These are phyloP conservation scores for Hypolimnas misippus DNA, from an alignment of 2,888 invertebrate species.

Conservation along the genomic window DNA sequence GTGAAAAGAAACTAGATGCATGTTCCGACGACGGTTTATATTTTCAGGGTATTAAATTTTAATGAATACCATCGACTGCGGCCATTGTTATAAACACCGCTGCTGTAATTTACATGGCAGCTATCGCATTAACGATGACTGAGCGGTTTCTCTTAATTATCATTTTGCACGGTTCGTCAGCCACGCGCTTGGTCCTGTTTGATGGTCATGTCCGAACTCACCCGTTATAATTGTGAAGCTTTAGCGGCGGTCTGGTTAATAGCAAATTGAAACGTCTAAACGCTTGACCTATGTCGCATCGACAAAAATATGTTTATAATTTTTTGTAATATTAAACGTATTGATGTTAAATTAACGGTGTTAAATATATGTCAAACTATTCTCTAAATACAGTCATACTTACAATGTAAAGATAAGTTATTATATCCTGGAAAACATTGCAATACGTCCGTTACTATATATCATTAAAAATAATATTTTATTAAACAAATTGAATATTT, in stretches of 20 bases:
- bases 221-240: slow-evolving; percentile 36
- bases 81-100: slow-evolving; percentile 71
- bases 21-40: slow-evolving; percentile 48
- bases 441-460: too few species aligned
- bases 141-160: slow-evolving; percentile 83
- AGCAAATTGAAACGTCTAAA: slow-evolving; percentile 30
- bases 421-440: too few species aligned
- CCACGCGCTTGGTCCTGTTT: slow-evolving; percentile 63
- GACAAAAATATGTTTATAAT: neutral
- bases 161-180: slow-evolving; percentile 82
- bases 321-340: neutral
- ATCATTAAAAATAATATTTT: too few species aligned
- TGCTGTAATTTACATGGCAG: slow-evolving; percentile 75
- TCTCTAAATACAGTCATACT: too few species aligned
- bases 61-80: slow-evolving; percentile 70
- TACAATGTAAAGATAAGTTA: too few species aligned
- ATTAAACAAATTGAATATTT: too few species aligned
- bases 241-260: slow-evolving; percentile 28
- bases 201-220: slow-evolving; percentile 40
- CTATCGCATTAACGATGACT: slow-evolving; percentile 82
- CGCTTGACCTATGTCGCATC: slow-evolving; percentile 7
- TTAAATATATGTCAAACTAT: too few species aligned
- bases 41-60: slow-evolving; percentile 66
- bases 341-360: too few species aligned
- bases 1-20: slow-evolving; percentile 2